Percentiles rank a stretch among this genome's conserved stretches.
Conservation (phyloP, 2,888 invertebrate species). For the Phortica magna region DNA sequence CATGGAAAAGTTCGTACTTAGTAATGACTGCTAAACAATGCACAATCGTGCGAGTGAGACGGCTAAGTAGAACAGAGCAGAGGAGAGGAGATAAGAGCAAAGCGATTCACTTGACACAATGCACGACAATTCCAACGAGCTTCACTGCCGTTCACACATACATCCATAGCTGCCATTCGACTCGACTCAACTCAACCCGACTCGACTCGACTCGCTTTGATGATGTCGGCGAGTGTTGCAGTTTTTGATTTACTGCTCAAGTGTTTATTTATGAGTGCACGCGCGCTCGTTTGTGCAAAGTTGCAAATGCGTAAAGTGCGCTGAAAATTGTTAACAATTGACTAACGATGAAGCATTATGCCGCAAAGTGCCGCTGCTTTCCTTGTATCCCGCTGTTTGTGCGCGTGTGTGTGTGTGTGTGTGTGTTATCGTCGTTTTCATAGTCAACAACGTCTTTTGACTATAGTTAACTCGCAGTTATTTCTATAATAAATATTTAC, state of each 20-base stretch:
- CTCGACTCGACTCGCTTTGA: background rate
- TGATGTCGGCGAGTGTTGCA: conserved; percentile 18
- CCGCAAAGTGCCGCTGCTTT: background rate
- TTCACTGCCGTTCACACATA: background rate
- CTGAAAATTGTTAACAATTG: conserved; percentile 27
- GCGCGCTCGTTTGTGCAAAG: background rate
- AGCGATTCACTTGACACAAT: conserved; percentile 28
- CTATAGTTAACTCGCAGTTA: conserved; percentile 26
- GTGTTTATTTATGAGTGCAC: background rate
- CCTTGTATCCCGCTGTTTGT: background rate
- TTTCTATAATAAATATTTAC: conserved; percentile 35
- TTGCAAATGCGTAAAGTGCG: conserved; percentile 28
- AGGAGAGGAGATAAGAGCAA: background rate
- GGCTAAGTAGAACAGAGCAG: background rate
- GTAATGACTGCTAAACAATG: conserved; percentile 29
- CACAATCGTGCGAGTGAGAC: background rate
- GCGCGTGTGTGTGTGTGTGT: background rate
- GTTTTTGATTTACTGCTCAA: conserved; percentile 19
- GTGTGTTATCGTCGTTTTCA: background rate
- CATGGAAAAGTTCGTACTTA: conserved; percentile 25
- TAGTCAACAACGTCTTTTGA: background rate
- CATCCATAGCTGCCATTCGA: background rate
- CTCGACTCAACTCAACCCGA: too few relatives aligned
- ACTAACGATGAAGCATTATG: background rate
- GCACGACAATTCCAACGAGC: conserved; percentile 1